A percentile compares a stretch with the other conserved stretches of the same genome.
These are phyloP conservation scores for Crossaster papposus DNA, from an alignment of 53 echinoderm and acorn worm species.

Conservation along the genomic window DNA sequence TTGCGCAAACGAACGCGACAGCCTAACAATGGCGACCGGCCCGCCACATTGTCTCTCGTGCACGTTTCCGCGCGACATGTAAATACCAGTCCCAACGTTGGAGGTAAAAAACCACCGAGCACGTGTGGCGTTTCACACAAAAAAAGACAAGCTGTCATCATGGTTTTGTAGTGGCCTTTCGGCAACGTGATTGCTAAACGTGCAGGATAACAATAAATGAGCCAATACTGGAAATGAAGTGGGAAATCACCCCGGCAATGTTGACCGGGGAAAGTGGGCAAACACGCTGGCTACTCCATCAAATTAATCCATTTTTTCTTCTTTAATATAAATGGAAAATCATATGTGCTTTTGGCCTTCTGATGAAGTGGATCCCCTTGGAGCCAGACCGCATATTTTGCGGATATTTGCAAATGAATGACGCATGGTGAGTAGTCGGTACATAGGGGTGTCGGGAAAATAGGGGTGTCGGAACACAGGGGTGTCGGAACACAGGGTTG, in stretches of 20 bases:
- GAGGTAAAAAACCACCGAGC: not conserved
- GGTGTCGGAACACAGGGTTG: too few relatives aligned
- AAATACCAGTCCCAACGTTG: not conserved
- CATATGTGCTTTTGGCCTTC: not conserved
- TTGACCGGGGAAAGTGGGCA: not conserved
- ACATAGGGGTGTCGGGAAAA: too few relatives aligned
- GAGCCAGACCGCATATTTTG: not conserved
- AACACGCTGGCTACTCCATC: not conserved
- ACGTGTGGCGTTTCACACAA: not conserved
- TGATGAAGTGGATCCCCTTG: not conserved
- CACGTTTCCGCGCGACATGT: not conserved
- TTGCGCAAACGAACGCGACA: slow-evolving; percentile 10
- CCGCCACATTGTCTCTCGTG: not conserved
- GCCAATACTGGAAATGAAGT: not conserved
- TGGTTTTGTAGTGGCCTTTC: not conserved
- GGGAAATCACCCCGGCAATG: not conserved
- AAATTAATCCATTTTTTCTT: not conserved
- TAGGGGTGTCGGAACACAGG: too few relatives aligned
- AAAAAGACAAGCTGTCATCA: not conserved
- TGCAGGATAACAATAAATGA: not conserved
- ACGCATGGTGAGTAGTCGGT: not conserved
- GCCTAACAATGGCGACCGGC: slow-evolving; percentile 9
- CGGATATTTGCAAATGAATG: not conserved
- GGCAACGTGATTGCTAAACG: not conserved
- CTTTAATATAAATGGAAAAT: not conserved